Evolutionary conservation across 2,888 invertebrate species (phyloP).

Genomic region (Quadroppia sp.): DNA sequence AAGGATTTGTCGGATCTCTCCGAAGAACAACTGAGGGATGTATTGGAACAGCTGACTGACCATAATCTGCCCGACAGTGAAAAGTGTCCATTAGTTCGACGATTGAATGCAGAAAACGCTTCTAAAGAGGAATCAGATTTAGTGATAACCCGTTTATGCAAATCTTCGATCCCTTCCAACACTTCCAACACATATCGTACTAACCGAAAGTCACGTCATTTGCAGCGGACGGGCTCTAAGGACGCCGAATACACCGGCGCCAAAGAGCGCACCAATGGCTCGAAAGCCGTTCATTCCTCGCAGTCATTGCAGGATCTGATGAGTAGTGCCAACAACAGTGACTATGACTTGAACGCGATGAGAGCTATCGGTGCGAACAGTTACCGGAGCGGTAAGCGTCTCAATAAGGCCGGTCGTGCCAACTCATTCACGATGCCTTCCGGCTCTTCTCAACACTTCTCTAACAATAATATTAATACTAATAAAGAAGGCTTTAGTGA

Average conservation of each 20-base stretch:
- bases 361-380: constrained; percentile 29
- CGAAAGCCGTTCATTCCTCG: constrained; percentile 26
- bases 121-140: constrained; percentile 18
- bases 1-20: constrained; percentile 28
- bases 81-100: constrained; percentile 43
- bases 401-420: constrained; percentile 36
- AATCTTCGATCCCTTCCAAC: neutral
- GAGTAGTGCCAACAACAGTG: constrained; percentile 2
- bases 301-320: constrained; percentile 35
- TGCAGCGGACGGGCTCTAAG: constrained; percentile 9
- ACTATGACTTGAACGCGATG: neutral
- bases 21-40: constrained; percentile 41
- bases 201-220: constrained; percentile 17
- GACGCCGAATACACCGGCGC: constrained; percentile 25
- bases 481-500: constrained; percentile 16
- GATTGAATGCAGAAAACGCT: constrained; percentile 34
- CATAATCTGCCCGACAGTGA: constrained; percentile 41
- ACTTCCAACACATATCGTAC: neutral
- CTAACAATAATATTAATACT: constrained; percentile 14
- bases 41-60: constrained; percentile 43
- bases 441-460: neutral
- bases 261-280: constrained; percentile 5
- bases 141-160: constrained; percentile 10
- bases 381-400: constrained; percentile 14
- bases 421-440: constrained; percentile 35